A percentile compares a stretch with the other conserved stretches of the same genome.
Evolutionary conservation across 2,888 invertebrate species (phyloP).

Genomic region (Diadromus collaris): DNA sequence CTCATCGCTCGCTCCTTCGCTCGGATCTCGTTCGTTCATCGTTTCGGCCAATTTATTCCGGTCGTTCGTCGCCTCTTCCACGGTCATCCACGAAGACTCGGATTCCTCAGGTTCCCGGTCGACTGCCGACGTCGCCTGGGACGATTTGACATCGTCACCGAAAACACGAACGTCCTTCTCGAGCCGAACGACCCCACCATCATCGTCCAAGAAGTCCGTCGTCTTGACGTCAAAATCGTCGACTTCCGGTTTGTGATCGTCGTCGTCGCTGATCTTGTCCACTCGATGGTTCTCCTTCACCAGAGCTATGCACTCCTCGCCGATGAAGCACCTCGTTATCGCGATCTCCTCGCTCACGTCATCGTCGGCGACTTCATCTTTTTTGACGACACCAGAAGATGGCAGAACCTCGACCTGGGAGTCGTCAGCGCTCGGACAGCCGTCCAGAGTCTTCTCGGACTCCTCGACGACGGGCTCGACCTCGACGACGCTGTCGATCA

Average conservation of each 20-base stretch:
- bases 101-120: constrained; percentile 61
- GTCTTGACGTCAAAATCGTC: constrained; percentile 4
- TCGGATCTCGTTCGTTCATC: constrained; percentile 44
- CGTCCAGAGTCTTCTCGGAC: constrained; percentile 25
- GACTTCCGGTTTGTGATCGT: constrained; percentile 24
- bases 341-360: not conserved
- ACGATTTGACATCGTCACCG: constrained; percentile 52
- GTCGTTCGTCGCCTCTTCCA: constrained; percentile 67
- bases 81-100: constrained; percentile 68
- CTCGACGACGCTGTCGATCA: constrained; percentile 16
- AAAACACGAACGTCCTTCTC: constrained; percentile 37
- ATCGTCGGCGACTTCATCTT: not conserved
- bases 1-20: constrained; percentile 37
- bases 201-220: constrained; percentile 26
- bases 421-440: constrained; percentile 23
- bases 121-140: constrained; percentile 48
- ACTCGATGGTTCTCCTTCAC: constrained; percentile 5
- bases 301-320: constrained; percentile 27
- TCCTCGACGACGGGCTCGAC: constrained; percentile 34
- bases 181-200: not conserved
- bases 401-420: constrained; percentile 33
- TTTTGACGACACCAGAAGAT: not conserved
- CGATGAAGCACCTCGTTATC: constrained; percentile 30
- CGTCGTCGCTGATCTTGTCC: not conserved
- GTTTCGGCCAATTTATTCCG: constrained; percentile 52